phyloP scores from a whole-genome alignment of 2,888 invertebrate genomes.

The Athetis lepigone region DNA sequence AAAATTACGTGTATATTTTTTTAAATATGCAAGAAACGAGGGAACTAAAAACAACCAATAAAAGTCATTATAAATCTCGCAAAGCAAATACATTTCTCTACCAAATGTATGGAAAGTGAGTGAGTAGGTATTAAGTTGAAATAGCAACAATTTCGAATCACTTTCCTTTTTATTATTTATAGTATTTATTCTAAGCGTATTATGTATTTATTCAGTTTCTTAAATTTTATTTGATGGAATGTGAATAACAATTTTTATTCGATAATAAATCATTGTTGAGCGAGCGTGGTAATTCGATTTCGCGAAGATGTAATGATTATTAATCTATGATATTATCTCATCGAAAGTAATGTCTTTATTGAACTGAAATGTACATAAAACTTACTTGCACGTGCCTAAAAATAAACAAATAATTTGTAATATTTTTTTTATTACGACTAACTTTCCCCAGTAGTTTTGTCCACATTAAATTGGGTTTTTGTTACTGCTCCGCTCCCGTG shows the following conservation, averaged over 20 bases:
- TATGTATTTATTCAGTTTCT: slow-evolving; percentile 58
- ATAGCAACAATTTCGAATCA: slow-evolving; percentile 43
- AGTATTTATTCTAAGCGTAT: slow-evolving; percentile 32
- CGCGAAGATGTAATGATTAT: not conserved
- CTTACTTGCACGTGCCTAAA: no score
- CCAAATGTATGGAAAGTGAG: slow-evolving; percentile 55
- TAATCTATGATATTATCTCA: not conserved
- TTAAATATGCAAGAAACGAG: no score
- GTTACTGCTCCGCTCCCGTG: no score
- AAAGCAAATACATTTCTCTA: slow-evolving; percentile 21
- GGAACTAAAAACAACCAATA: no score
- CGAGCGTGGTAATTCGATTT: not conserved
- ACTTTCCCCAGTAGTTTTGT: no score
- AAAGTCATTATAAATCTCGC: not conserved
- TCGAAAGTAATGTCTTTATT: slow-evolving; percentile 13
- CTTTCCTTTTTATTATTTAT: slow-evolving; percentile 58
- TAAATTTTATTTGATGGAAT: slow-evolving; percentile 19
- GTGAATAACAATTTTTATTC: slow-evolving; percentile 18
- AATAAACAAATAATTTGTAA: no score
- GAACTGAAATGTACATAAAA: no score
- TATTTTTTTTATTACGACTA: no score
- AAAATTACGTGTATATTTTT: no score
- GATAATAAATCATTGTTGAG: slow-evolving; percentile 19
- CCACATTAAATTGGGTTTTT: no score
- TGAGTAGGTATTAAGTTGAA: slow-evolving; percentile 35